Conservation (phyloP, 2,888 invertebrate species). For the Camponotus fellah region DNA sequence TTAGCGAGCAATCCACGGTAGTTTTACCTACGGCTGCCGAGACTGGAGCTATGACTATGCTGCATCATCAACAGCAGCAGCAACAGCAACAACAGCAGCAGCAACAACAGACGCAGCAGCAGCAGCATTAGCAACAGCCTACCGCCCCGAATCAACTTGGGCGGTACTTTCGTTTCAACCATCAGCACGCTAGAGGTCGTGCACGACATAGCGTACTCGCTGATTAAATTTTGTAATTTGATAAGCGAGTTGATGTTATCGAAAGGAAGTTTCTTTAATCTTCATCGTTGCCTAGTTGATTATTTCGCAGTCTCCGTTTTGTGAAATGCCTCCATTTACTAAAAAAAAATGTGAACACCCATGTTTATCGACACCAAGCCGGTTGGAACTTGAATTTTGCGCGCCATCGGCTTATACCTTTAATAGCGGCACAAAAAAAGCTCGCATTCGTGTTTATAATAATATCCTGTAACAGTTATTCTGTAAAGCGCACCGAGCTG, state of each 20-base stretch:
- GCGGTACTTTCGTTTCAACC: constrained; percentile 81
- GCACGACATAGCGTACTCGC: constrained; percentile 72
- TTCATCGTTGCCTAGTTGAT: constrained; percentile 71
- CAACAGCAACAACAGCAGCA: constrained; percentile 76
- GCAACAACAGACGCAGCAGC: constrained; percentile 75
- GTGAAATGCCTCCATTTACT: constrained; percentile 62
- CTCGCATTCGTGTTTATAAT: constrained; percentile 65
- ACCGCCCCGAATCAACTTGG: constrained; percentile 78
- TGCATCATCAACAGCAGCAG: constrained; percentile 85
- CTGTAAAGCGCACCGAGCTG: constrained; percentile 71
- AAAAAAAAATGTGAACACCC: constrained; percentile 55
- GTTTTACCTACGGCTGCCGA: constrained; percentile 87
- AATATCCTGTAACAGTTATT: constrained; percentile 55
- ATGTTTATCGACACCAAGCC: constrained; percentile 54
- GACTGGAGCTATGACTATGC: constrained; percentile 85
- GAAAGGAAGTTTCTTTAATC: constrained; percentile 68
- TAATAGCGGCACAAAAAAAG: constrained; percentile 52
- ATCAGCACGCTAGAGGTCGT: constrained; percentile 77
- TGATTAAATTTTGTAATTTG: constrained; percentile 68
- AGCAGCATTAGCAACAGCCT: constrained; percentile 81
- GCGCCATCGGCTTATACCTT: constrained; percentile 67
- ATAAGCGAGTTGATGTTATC: constrained; percentile 72
- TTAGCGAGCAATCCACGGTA: constrained; percentile 86
- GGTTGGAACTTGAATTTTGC: constrained; percentile 56
- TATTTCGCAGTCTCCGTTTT: constrained; percentile 56